These are phyloP conservation scores for Astyanax mexicanus DNA, from an alignment of 2,797 vertebrate genomes.

Conservation along the genomic window DNA sequence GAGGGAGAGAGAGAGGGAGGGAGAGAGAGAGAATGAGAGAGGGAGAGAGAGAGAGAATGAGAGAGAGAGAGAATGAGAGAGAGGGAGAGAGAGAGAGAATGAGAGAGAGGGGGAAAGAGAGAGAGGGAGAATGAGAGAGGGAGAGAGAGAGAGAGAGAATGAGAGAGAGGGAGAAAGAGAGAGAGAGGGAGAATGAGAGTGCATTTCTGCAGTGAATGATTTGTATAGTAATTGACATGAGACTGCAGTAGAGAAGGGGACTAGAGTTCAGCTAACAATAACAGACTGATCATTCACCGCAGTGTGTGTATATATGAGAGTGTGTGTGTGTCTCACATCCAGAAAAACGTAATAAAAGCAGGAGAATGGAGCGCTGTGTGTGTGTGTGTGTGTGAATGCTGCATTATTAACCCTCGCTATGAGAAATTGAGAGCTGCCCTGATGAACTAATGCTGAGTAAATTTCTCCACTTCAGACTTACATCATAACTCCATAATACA, in stretches of 20 bases:
- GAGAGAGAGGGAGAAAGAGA: constrained; percentile 34
- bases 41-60: constrained; percentile 35
- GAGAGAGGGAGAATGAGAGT: constrained; percentile 34
- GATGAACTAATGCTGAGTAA: background rate
- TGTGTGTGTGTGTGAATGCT: constrained; percentile 1
- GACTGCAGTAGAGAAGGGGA: constrained; percentile 51
- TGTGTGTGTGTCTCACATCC: background rate
- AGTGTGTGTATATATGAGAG: background rate
- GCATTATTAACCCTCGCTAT: constrained; percentile 16
- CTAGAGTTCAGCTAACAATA: constrained; percentile 48
- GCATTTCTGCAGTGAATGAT: constrained; percentile 54
- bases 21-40: constrained; percentile 41
- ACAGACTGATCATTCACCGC: constrained; percentile 34
- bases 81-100: constrained; percentile 38
- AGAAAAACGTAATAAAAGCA: constrained; percentile 25
- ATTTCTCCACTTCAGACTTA: no score
- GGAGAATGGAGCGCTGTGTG: background rate
- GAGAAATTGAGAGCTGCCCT: background rate
- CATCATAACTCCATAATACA: background rate
- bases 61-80: constrained; percentile 41
- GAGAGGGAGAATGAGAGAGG: constrained; percentile 36
- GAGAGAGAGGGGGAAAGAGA: no score
- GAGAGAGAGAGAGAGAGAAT: constrained; percentile 31
- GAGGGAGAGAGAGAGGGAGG: constrained; percentile 37
- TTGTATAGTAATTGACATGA: constrained; percentile 60